These are phyloP conservation scores for Dasypolia templi DNA, from an alignment of 2,888 invertebrate species.

Conservation along the genomic window DNA sequence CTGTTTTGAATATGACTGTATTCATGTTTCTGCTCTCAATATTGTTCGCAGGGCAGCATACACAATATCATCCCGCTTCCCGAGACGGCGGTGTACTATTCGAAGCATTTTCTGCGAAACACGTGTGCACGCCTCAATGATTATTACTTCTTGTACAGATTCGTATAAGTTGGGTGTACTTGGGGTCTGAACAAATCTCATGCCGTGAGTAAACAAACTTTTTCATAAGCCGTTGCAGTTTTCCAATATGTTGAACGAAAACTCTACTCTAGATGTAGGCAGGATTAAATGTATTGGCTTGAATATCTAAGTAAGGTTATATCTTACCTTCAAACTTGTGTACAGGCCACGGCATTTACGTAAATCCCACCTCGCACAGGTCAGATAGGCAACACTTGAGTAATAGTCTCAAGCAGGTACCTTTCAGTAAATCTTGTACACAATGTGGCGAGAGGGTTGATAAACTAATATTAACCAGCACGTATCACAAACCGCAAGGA, in stretches of 20 bases:
- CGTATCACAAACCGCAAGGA: conserved; percentile 88
- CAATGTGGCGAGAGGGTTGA: conserved; percentile 83
- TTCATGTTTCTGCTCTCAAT: conserved; percentile 81
- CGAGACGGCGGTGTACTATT: conserved; percentile 75
- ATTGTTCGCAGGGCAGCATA: conserved; percentile 79
- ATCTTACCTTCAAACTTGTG: conserved; percentile 30
- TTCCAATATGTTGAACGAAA: conserved; percentile 42
- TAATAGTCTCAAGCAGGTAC: conserved; percentile 73
- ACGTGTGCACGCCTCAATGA: conserved; percentile 85
- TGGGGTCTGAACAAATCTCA: conserved; percentile 53
- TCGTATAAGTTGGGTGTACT: conserved; percentile 62
- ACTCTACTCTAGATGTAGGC: conserved; percentile 2
- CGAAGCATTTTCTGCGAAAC: conserved; percentile 80
- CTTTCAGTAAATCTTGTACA: conserved; percentile 81
- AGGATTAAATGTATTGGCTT: conserved; percentile 30
- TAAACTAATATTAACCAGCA: conserved; percentile 89
- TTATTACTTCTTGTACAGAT: conserved; percentile 83
- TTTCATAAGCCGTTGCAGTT: conserved; percentile 51
- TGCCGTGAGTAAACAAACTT: conserved; percentile 53
- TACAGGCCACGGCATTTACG: conserved; percentile 34
- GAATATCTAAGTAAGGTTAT: conserved; percentile 24
- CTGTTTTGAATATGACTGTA: conserved; percentile 83
- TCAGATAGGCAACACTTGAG: conserved; percentile 69
- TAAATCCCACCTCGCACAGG: conserved; percentile 46
- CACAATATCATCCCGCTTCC: conserved; percentile 67